Conservation (phyloP, 2,888 invertebrate genomes). For the Idaea straminata region DNA sequence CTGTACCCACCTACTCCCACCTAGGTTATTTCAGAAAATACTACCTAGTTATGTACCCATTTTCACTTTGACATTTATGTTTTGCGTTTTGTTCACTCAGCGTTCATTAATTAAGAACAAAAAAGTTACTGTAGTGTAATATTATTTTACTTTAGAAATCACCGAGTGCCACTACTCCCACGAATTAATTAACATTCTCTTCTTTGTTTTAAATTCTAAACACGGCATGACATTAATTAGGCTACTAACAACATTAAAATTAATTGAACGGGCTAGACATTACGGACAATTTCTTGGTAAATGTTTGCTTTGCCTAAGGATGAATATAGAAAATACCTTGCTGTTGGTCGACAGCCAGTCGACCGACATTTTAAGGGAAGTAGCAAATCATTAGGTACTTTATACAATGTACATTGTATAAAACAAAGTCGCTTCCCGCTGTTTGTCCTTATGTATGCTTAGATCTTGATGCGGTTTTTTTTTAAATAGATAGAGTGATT, state of each 20-base stretch:
- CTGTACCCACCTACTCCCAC: not conserved
- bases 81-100: not conserved
- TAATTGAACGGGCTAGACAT: conserved; percentile 20
- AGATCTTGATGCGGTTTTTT: too few relatives aligned
- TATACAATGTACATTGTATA: too few relatives aligned
- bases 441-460: too few relatives aligned
- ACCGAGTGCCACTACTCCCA: not conserved
- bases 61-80: not conserved
- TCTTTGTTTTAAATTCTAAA: not conserved
- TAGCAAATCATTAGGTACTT: too few relatives aligned
- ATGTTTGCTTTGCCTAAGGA: not conserved
- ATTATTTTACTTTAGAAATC: not conserved
- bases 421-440: too few relatives aligned
- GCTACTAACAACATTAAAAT: not conserved
- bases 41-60: not conserved
- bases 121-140: not conserved
- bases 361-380: not conserved
- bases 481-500: too few relatives aligned
- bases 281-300: conserved; percentile 6
- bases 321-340: not conserved
- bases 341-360: not conserved
- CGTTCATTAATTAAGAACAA: not conserved
- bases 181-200: not conserved
- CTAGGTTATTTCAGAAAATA: not conserved
- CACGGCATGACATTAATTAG: not conserved